Conservation (phyloP, 2,888 invertebrate genomes). For the Branchellion lobata region DNA sequence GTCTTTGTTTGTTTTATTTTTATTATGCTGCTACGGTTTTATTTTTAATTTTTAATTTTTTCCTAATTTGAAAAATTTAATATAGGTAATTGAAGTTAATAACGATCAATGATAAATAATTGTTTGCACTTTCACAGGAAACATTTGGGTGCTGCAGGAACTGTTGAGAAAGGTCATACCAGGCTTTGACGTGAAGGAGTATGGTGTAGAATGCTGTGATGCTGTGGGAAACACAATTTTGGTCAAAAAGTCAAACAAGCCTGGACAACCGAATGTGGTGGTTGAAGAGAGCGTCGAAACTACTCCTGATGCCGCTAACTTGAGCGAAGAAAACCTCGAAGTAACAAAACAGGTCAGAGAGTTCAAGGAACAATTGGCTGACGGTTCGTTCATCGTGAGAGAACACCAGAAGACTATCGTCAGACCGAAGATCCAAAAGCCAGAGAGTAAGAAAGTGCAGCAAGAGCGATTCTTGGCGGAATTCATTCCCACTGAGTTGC, state of each 20-base stretch:
- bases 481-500: slow-evolving; percentile 4
- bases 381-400: not conserved
- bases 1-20: no score
- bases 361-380: not conserved
- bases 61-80: not conserved
- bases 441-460: not conserved
- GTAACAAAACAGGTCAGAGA: not conserved
- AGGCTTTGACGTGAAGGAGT: not conserved
- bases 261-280: slow-evolving; percentile 2
- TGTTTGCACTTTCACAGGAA: not conserved
- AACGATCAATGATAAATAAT: not conserved
- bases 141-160: not conserved
- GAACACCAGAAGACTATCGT: slow-evolving; percentile 13
- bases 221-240: not conserved
- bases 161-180: not conserved
- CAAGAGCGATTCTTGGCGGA: slow-evolving; percentile 30
- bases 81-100: no score
- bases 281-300: not conserved
- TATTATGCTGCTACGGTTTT: not conserved
- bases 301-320: not conserved
- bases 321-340: slow-evolving; percentile 3
- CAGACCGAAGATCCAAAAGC: slow-evolving; percentile 2
- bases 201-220: not conserved
- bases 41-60: not conserved
- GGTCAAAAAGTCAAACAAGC: not conserved